phyloP scores from a whole-genome alignment of 2,113 vertebrate species.

The Tricholaema leucomelas region DNA sequence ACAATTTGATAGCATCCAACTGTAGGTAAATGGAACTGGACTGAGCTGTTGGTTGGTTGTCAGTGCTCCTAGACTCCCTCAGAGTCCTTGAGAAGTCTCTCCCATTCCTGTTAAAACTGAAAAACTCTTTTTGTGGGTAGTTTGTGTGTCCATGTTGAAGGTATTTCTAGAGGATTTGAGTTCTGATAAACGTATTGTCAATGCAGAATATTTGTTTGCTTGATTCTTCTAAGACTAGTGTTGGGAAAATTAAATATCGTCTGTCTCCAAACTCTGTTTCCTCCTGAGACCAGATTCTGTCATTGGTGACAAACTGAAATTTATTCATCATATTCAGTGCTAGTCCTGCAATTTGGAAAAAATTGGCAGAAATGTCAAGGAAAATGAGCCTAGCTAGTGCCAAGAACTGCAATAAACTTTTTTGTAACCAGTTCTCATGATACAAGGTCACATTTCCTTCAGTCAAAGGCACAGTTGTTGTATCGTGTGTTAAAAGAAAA shows the following conservation, averaged over 20 bases:
- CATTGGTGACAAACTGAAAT: background rate
- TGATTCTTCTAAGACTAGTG: background rate
- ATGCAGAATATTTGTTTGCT: background rate
- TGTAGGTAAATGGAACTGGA: background rate
- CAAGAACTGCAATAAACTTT: background rate
- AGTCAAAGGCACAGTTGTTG: background rate
- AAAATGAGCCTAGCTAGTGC: background rate
- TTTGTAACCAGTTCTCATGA: background rate
- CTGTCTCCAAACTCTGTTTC: background rate
- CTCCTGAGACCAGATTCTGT: background rate
- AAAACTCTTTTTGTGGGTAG: background rate
- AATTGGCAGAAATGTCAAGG: background rate
- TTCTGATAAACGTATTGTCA: background rate
- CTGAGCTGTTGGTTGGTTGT: background rate
- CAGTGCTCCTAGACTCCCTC: background rate
- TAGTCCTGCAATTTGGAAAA: background rate
- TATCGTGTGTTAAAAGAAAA: background rate
- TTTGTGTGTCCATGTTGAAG: background rate
- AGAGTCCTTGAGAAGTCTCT: background rate
- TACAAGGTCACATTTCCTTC: background rate
- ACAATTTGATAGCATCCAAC: background rate
- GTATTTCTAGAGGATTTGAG: background rate
- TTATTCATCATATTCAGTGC: background rate
- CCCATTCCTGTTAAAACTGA: background rate
- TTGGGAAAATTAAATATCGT: background rate